Conservation (phyloP, 2,113 vertebrate species). For the Gymnogyps californianus region DNA sequence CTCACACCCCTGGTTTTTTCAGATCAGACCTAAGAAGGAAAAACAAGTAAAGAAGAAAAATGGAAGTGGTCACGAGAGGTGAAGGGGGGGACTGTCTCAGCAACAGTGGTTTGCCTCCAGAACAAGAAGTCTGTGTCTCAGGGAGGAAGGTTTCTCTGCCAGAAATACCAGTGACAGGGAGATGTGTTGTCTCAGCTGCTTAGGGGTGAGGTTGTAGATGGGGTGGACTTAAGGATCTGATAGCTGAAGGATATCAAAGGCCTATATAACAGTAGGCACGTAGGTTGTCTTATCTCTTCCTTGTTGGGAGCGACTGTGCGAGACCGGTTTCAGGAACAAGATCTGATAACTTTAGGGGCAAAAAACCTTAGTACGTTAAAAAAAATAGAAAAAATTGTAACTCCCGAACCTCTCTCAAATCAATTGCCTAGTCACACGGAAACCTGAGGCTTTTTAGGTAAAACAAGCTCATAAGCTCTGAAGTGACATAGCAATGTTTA, state of each 20-base stretch:
- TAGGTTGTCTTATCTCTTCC: neutral
- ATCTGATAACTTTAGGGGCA: neutral
- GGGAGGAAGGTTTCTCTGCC: neutral
- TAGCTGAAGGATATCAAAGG: neutral
- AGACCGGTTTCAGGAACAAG: neutral
- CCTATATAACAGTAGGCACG: fast-evolving
- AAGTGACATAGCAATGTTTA: neutral
- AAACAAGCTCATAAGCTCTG: neutral
- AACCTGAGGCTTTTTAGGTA: neutral
- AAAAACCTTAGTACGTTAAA: neutral
- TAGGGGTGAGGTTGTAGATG: neutral
- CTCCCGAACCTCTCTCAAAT: neutral
- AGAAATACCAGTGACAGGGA: neutral
- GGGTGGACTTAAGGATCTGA: neutral
- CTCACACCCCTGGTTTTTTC: neutral
- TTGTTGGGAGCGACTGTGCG: fast-evolving
- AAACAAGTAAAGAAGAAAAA: neutral
- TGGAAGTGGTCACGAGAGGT: neutral
- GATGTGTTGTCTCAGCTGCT: neutral
- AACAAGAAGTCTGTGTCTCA: neutral
- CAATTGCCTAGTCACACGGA: neutral
- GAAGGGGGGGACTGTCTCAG: neutral
- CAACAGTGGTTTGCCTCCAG: neutral
- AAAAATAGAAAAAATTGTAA: fast-evolving
- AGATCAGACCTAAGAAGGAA: neutral